A percentile compares a stretch with the other conserved stretches of the same genome.
These are phyloP conservation scores for Helicoverpa armigera DNA, from an alignment of 1,140 invertebrate species.

Conservation along the genomic window DNA sequence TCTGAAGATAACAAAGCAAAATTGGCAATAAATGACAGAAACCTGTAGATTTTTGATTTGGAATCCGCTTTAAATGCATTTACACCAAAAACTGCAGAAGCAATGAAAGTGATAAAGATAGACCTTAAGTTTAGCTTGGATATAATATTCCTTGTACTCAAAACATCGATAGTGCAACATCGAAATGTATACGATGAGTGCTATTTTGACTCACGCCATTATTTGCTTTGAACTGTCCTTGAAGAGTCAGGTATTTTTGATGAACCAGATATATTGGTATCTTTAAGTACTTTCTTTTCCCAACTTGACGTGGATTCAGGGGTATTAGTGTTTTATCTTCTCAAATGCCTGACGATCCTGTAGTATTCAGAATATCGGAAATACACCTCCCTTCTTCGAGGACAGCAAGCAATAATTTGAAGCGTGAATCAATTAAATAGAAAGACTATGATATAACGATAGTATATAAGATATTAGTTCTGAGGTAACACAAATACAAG, in stretches of 20 bases:
- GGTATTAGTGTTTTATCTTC: no score
- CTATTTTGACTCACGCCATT: neutral
- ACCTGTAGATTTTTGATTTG: neutral
- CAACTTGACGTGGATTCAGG: no score
- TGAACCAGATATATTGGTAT: no score
- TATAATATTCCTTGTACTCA: conserved; percentile 39
- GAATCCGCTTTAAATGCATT: neutral
- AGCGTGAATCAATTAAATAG: neutral
- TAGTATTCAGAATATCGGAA: no score
- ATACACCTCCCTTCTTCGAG: neutral
- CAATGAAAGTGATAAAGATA: conserved; percentile 53
- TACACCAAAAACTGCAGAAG: conserved; percentile 37
- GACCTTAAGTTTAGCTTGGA: conserved; percentile 43
- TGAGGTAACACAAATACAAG: conserved; percentile 48
- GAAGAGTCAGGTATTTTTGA: neutral
- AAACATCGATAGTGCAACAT: conserved; percentile 36
- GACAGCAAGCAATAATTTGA: neutral
- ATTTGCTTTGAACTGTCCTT: neutral
- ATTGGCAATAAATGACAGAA: neutral
- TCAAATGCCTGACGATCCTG: no score
- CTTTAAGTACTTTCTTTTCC: no score
- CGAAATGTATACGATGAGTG: conserved; percentile 38
- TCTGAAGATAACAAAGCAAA: neutral
- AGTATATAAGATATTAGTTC: conserved; percentile 22
- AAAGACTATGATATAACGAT: neutral